These are phyloP conservation scores for Glaucomys volans DNA, from an alignment of 2,113 vertebrate species.

Conservation along the genomic window DNA sequence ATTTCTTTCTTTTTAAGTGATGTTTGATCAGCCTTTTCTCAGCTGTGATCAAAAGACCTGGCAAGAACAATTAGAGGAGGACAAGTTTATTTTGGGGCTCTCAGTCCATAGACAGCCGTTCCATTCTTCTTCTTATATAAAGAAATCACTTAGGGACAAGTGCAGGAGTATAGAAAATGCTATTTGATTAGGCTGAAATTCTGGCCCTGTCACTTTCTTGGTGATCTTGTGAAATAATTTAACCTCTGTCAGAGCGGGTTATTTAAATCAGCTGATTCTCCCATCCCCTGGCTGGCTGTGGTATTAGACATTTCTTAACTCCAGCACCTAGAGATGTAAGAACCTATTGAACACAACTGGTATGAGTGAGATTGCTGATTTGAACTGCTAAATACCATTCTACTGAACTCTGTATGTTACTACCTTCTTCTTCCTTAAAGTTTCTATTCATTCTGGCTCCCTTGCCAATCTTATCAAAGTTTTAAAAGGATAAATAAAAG, in stretches of 20 bases:
- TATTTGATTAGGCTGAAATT: neutral
- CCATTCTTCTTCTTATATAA: neutral
- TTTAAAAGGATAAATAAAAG: conserved; percentile 1
- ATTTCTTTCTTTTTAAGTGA: neutral
- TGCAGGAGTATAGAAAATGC: neutral
- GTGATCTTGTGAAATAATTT: neutral
- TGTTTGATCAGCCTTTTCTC: too few relatives aligned
- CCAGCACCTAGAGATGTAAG: neutral
- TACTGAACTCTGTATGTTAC: neutral
- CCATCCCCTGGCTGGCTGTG: neutral
- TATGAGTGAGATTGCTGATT: neutral
- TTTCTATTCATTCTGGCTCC: neutral
- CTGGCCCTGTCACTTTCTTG: neutral
- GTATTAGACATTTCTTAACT: neutral
- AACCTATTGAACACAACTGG: neutral
- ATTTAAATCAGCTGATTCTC: neutral
- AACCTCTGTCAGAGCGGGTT: neutral
- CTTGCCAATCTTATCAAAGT: neutral
- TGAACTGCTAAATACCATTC: neutral
- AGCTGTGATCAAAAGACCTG: too few relatives aligned
- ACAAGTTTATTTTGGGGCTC: too few relatives aligned
- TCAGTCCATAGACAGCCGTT: too few relatives aligned
- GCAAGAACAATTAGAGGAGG: too few relatives aligned
- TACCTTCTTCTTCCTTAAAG: neutral
- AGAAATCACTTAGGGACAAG: neutral